These are phyloP conservation scores for Lepidurus couesii DNA, from an alignment of 1,140 invertebrate species.

Conservation along the genomic window DNA sequence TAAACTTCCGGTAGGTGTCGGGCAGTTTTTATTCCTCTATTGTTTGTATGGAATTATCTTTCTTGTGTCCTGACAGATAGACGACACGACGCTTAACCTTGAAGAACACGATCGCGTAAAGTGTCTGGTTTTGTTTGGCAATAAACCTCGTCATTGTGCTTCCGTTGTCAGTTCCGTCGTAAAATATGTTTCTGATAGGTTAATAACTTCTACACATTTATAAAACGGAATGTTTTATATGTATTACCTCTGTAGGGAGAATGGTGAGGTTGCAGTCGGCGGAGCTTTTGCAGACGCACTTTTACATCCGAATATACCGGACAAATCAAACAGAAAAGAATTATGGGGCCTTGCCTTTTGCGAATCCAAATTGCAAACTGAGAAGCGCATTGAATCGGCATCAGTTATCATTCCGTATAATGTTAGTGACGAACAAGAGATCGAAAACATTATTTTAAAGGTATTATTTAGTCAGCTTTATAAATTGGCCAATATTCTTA, in stretches of 20 bases:
- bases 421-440: conserved; percentile 5
- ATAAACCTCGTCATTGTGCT: neutral
- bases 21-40: neutral
- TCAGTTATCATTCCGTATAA: neutral
- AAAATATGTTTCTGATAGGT: neutral
- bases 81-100: neutral
- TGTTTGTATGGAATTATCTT: neutral
- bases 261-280: neutral
- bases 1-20: neutral
- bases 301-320: neutral
- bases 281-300: neutral
- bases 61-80: neutral
- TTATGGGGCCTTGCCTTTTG: neutral
- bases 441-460: neutral
- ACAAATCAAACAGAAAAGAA: neutral
- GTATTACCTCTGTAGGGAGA: neutral
- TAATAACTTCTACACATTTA: neutral
- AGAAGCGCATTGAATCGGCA: neutral
- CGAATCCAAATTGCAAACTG: neutral
- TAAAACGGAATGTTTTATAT: too few species aligned
- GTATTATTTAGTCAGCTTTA: neutral
- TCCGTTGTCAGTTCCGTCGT: neutral
- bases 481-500: neutral
- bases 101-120: neutral
- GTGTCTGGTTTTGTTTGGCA: neutral